Evolutionary conservation across 2,113 vertebrate genomes (phyloP), one percentile per base, ranked within the genome.

Genomic region (Psilopogon haemacephalus): DNA sequence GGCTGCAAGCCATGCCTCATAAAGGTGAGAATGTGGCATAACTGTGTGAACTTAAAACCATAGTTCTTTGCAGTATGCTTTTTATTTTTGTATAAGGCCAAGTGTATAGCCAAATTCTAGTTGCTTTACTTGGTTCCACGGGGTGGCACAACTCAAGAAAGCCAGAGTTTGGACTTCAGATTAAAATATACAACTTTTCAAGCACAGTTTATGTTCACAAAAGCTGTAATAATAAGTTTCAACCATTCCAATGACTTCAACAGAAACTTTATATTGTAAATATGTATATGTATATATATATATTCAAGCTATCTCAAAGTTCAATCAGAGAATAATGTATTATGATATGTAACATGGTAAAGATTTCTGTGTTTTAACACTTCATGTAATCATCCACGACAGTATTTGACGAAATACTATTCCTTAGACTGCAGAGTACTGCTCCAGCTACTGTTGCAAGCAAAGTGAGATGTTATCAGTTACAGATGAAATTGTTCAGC

Each of bases 11-110:
- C 72, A 77, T 91, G 88, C 79, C 72, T 95, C 85, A 74, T 93
- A 80, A 96, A 93, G 90, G 90, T 86, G 83, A 95, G 83, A 93
- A 93, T 84, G 83, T 84, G 85, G 72, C 79, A 77, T 77, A 86
- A 77, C 85, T 63, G 32, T 40, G 13, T 60, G 87, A 68, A 21
- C 56, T 63, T 80, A 37, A 95, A 91, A 38, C 79, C 56, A 69
- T 56, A 33, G 33, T 30, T 87, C 50, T 70, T 62, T 80, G 50
- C 70, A 56, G 59, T 83, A 65, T 67, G 40, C 9, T 60, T 91
- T 91, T 55, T 59, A 68, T 64, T 26, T 77, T 65, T 76, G 38
- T 33, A 5, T 42, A 60, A 81, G 58, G 54, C 50, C 68, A 93
- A 77, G 88, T 3, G 6, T 46, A 60, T 48, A 50, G 50, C 24